These are phyloP conservation scores for Turritopsis rubra DNA, from an alignment of 30 jellyfish, hydroid and myxozoan genomes.

Conservation along the genomic window DNA sequence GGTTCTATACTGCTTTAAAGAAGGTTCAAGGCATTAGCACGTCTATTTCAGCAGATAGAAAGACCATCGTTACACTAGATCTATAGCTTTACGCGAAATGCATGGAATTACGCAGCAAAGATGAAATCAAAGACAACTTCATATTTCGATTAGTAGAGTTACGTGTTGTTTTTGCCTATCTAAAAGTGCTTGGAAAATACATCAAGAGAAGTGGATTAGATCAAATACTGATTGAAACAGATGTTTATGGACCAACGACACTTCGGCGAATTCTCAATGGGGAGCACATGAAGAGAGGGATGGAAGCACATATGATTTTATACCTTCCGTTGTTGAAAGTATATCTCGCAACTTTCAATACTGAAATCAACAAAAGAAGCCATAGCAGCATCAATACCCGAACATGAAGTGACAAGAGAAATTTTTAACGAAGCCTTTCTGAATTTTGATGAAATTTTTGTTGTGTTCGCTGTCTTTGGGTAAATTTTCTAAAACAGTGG, in stretches of 20 bases:
- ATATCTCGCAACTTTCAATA: too few species aligned
- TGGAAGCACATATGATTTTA: too few species aligned
- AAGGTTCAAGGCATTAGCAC: constrained; percentile 1
- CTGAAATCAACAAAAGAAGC: too few species aligned
- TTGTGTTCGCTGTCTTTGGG: too few species aligned
- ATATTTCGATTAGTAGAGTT: constrained; percentile 20
- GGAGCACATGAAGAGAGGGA: constrained; percentile 22
- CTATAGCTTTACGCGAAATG: too few species aligned
- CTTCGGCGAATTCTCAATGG: constrained; percentile 11
- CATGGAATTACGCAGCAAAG: constrained; percentile 1
- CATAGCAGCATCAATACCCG: too few species aligned
- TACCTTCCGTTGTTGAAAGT: too few species aligned
- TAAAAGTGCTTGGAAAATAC: constrained; percentile 5
- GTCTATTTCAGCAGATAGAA: background rate
- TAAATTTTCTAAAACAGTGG: too few species aligned
- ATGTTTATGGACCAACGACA: constrained; percentile 11
- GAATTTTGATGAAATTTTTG: too few species aligned
- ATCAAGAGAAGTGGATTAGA: constrained; percentile 8
- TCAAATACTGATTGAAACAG: background rate
- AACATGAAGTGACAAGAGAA: too few species aligned
- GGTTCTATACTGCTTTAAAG: background rate
- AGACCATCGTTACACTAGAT: constrained; percentile 3
- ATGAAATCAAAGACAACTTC: background rate
- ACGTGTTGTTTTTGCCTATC: constrained; percentile 18
- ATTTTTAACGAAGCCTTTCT: too few species aligned